Evolutionary conservation across 2,113 vertebrate species (phyloP).

Genomic region (Heptranchias perlo): DNA sequence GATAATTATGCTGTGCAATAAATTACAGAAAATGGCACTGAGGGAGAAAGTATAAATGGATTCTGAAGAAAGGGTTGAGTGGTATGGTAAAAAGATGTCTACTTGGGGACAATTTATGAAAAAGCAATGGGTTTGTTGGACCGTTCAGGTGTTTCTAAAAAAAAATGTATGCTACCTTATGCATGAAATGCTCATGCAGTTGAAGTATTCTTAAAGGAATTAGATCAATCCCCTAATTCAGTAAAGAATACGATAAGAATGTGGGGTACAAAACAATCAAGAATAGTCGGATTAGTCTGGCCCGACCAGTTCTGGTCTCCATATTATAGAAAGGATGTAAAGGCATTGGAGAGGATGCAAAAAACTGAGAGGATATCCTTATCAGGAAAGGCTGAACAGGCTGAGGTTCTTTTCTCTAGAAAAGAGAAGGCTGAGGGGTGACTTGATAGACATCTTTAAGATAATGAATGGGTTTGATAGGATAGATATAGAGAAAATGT

Average conservation of each 20-base stretch:
- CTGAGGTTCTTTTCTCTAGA: no score
- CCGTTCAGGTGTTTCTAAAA: background rate
- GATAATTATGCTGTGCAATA: background rate
- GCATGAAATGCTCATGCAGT: background rate
- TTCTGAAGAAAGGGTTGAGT: background rate
- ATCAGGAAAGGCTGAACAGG: no score
- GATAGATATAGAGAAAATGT: no score
- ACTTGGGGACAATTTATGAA: background rate
- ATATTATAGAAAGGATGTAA: no score
- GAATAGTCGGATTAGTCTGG: background rate
- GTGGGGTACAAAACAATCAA: background rate
- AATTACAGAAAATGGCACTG: background rate
- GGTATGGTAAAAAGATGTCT: background rate
- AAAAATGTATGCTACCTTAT: background rate
- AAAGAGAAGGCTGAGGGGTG: no score
- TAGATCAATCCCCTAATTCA: background rate
- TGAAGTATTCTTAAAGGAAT: background rate
- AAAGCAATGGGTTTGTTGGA: background rate
- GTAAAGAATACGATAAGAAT: background rate
- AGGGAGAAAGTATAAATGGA: background rate
- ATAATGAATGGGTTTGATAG: no score
- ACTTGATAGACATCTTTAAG: no score
- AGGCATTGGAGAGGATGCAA: no score
- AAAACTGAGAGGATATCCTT: no score
- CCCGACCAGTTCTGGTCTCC: no score